Evolutionary conservation across 2,888 invertebrate genomes (phyloP).

Genomic region (Cephus pulcher): DNA sequence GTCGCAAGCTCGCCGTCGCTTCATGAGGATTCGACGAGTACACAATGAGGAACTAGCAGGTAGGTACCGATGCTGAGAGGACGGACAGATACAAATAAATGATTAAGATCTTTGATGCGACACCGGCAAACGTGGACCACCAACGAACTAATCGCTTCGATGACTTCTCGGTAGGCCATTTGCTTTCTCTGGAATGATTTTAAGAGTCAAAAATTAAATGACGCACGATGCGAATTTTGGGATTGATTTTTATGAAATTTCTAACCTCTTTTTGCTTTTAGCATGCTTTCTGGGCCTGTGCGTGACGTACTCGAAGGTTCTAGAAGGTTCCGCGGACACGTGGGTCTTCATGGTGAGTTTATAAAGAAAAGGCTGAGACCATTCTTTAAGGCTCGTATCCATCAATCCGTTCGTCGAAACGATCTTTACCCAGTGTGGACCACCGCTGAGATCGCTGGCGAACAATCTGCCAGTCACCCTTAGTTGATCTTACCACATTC

Average conservation of each 20-base stretch:
- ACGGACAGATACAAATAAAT: slow-evolving; percentile 39
- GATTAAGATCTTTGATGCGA: slow-evolving; percentile 52
- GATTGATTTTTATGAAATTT: not conserved
- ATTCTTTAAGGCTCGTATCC: slow-evolving; percentile 40
- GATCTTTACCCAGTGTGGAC: slow-evolving; percentile 27
- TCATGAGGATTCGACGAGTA: not conserved
- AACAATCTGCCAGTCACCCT: slow-evolving; percentile 49
- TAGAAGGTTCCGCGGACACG: not conserved
- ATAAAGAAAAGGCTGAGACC: not conserved
- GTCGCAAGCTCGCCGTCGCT: not conserved
- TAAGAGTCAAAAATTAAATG: not conserved
- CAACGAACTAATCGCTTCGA: slow-evolving; percentile 35
- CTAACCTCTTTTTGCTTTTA: not conserved
- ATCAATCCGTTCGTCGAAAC: slow-evolving; percentile 21
- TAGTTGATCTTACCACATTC: slow-evolving; percentile 46
- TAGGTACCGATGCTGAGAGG: slow-evolving; percentile 28
- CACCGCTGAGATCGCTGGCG: slow-evolving; percentile 47
- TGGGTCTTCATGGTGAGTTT: not conserved
- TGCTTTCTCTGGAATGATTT: not conserved
- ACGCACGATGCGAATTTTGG: not conserved
- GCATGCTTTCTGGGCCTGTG: not conserved
- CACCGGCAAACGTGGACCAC: slow-evolving; percentile 45
- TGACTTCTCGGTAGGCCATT: not conserved
- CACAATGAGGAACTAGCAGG: slow-evolving; percentile 40
- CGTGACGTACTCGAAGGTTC: no score